Evolutionary conservation across 2,888 invertebrate genomes (phyloP).

Genomic region (Trissonchulus sp.): DNA sequence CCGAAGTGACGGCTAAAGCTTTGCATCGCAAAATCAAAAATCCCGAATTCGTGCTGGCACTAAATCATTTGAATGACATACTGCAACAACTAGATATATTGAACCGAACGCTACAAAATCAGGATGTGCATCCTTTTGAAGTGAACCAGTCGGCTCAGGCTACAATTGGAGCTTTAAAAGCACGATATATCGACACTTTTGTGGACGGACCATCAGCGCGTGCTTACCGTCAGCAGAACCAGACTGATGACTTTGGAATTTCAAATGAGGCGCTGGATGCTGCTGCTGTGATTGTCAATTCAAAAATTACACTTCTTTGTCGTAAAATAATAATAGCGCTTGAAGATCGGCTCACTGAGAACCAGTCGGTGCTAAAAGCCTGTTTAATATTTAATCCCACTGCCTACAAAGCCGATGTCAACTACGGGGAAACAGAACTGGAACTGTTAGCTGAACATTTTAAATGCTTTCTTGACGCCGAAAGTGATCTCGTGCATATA

Average conservation of each 20-base stretch:
- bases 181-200: background rate
- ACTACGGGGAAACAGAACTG: slow-evolving; percentile 8
- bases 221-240: no score
- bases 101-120: background rate
- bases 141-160: background rate
- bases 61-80: slow-evolving; percentile 7
- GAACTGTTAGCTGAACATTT: background rate
- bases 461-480: background rate
- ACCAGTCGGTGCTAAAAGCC: background rate
- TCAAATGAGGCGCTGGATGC: background rate
- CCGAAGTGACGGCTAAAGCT: slow-evolving; percentile 15
- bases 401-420: background rate
- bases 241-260: background rate
- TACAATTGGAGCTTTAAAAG: background rate
- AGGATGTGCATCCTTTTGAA: slow-evolving; percentile 8
- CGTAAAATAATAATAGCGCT: background rate
- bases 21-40: background rate
- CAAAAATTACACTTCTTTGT: background rate
- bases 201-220: background rate
- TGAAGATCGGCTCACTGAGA: background rate
- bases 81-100: background rate
- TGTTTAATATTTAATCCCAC: slow-evolving; percentile 5
- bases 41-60: background rate
- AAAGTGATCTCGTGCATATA: background rate
- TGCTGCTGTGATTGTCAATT: background rate